Conservation (phyloP, 2,113 vertebrate species). For the Eleginops maclovinus region DNA sequence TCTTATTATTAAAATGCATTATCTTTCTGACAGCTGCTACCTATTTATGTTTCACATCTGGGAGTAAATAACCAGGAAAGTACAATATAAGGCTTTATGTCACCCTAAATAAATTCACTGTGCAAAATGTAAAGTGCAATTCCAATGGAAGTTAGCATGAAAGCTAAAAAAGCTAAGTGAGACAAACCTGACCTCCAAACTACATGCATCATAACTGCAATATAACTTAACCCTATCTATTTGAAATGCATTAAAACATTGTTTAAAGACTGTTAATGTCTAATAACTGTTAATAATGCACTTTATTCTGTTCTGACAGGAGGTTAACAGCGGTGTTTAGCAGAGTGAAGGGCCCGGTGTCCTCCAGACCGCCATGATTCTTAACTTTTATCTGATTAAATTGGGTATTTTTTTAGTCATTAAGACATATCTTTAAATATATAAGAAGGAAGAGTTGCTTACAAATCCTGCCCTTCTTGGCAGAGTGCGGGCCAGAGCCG, state of each 20-base stretch:
- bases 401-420: rapidly evolving
- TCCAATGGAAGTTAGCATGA: background rate
- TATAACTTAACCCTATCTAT: background rate
- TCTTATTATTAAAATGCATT: rapidly evolving
- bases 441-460: constrained; percentile 57
- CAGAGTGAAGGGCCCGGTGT: constrained; percentile 62
- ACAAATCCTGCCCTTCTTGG: constrained; percentile 89
- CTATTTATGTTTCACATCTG: too few species aligned
- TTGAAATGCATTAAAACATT: background rate
- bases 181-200: constrained; percentile 68
- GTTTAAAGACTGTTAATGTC: rapidly evolving
- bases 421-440: background rate
- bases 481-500: constrained; percentile 87
- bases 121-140: background rate
- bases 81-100: background rate
- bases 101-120: background rate
- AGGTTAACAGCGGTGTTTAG: background rate
- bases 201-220: background rate
- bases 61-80: too few species aligned
- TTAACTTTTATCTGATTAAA: background rate
- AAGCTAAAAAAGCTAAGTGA: background rate
- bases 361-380: constrained; percentile 53
- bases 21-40: background rate
- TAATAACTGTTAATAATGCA: background rate
- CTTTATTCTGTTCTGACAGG: background rate